phyloP scores from a whole-genome alignment of 2,797 vertebrate genomes.

The Rhabdomys pumilio region DNA sequence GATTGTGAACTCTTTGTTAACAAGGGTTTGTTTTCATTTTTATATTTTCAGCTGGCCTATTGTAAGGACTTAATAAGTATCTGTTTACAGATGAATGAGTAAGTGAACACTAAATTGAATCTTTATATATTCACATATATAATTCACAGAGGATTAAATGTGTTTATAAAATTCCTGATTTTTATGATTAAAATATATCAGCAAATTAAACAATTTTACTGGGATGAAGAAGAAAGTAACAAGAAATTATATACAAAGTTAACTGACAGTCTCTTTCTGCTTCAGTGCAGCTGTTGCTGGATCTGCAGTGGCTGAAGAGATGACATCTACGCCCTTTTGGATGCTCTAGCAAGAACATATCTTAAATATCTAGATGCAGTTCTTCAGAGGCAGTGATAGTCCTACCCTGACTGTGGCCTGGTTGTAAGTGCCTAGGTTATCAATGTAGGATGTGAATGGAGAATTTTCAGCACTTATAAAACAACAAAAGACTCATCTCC shows the following conservation, averaged over 20 bases:
- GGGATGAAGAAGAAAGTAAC: slow-evolving; percentile 29
- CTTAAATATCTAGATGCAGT: background rate
- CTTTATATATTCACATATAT: slow-evolving; percentile 54
- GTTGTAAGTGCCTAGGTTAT: slow-evolving; percentile 96
- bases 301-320: background rate
- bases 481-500: slow-evolving; percentile 98
- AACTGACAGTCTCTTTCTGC: background rate
- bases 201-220: slow-evolving; percentile 63
- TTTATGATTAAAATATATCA: slow-evolving; percentile 74
- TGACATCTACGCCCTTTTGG: background rate
- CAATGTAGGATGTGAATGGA: slow-evolving; percentile 98
- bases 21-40: slow-evolving; percentile 48
- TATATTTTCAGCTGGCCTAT: slow-evolving; percentile 59
- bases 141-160: slow-evolving; percentile 50
- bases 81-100: slow-evolving; percentile 52
- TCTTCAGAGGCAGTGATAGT: background rate
- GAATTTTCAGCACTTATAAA: slow-evolving; percentile 99
- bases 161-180: slow-evolving; percentile 65
- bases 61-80: slow-evolving; percentile 34
- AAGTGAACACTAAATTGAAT: slow-evolving; percentile 67
- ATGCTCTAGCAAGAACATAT: background rate
- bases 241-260: slow-evolving; percentile 51
- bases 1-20: slow-evolving; percentile 65
- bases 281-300: background rate
- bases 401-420: background rate